Evolutionary conservation across 2,113 vertebrate species (phyloP).

Genomic region (Capra hircus): DNA sequence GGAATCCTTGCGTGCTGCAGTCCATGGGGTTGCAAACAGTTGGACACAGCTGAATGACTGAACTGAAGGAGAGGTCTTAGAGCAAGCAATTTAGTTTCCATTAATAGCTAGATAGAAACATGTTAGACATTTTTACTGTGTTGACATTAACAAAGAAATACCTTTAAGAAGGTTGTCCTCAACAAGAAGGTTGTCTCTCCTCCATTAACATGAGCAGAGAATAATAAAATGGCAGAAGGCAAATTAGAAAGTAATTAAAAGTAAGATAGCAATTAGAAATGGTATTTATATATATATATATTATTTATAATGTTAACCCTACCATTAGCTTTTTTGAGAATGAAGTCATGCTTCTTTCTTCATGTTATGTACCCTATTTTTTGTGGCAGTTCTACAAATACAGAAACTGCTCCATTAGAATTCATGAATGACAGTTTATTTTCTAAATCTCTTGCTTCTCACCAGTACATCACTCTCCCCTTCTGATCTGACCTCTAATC

Average conservation of each 20-base stretch:
- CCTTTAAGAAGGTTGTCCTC: not conserved
- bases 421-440: not conserved
- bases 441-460: constrained; percentile 32
- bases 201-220: not conserved
- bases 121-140: not conserved
- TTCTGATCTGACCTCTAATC: constrained; percentile 40
- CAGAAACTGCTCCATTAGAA: not conserved
- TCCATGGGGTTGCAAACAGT: not conserved
- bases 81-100: not conserved
- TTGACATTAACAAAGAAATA: not conserved
- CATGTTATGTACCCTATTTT: not conserved
- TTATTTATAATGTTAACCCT: not conserved
- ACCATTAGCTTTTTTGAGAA: not conserved
- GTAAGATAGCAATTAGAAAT: not conserved
- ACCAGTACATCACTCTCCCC: not conserved
- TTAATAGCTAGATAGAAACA: not conserved
- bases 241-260: not conserved
- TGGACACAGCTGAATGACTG: not conserved
- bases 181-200: not conserved
- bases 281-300: not conserved
- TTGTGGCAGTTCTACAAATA: not conserved
- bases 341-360: not conserved
- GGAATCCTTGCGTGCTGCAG: not conserved
- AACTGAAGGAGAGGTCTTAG: not conserved
- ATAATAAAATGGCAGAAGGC: not conserved